Evolutionary conservation across 2,113 vertebrate genomes (phyloP).

Genomic region (Macroglossus sobrinus): DNA sequence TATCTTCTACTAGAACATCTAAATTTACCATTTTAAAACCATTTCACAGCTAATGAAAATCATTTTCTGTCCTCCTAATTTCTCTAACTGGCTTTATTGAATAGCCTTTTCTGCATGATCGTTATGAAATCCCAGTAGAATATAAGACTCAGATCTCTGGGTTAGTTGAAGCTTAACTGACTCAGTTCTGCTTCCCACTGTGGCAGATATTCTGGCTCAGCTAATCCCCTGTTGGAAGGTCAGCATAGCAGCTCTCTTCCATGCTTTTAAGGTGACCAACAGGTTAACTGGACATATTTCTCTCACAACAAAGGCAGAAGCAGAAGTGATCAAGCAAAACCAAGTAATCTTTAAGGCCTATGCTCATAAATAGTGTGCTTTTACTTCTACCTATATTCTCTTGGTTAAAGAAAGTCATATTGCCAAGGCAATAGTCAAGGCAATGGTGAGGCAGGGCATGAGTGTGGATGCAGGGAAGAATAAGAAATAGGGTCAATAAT

Average conservation of each 20-base stretch:
- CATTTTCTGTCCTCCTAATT: neutral
- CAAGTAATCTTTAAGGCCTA: neutral
- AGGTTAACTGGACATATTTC: neutral
- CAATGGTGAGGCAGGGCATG: neutral
- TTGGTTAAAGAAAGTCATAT: neutral
- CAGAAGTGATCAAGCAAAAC: neutral
- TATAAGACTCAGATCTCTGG: neutral
- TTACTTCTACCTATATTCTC: neutral
- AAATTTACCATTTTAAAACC: neutral
- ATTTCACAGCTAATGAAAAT: neutral
- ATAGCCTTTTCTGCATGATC: neutral
- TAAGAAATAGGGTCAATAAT: neutral
- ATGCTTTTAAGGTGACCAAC: rapidly evolving
- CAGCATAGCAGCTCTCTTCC: neutral
- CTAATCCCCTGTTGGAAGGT: neutral
- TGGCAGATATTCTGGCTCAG: neutral
- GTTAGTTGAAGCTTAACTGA: neutral
- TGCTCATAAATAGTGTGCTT: neutral
- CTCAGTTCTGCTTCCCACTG: neutral
- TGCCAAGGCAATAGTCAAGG: neutral
- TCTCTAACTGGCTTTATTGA: neutral
- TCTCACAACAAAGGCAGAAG: neutral
- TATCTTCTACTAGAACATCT: neutral
- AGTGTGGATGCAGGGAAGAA: neutral
- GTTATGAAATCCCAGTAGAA: neutral